Evolutionary conservation across 2,888 invertebrate species (phyloP), one percentile per base, ranked within the genome.

Genomic region (Agrochola circellaris): DNA sequence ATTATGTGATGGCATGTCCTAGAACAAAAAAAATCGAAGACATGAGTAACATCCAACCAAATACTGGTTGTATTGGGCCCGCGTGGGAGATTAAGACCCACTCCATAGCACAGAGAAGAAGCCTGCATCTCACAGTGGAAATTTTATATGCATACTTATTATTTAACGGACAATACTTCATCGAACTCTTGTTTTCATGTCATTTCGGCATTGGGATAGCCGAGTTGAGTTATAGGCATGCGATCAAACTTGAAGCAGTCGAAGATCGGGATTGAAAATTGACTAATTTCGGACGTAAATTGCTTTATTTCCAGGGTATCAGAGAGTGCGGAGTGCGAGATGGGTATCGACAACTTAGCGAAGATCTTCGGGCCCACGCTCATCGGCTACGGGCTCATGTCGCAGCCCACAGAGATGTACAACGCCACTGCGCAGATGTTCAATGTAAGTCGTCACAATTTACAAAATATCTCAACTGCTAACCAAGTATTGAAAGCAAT

Each of bases 361-460:
- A 98, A 98, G 92, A 98, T 99, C 51, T 99, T 99, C 95, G 99
- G 98, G 0, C 99, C 99, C 3, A 99, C 99, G 1, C 97, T 99
- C 71, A 98, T 99, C 38, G 99, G 99, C 0, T 99, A 98, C 23
- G 97, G 97, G 0, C 98, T 99, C 90, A 98, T 98, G 92, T 98
- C 98, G 0, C 97, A 98, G 85, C 97, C 98, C 30, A 97, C 97
- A 9, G 97, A 97, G 70, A 98, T 99, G 95, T 97, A 98, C 83
- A 97, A 97, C 0, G 98, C 99, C 91, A 98, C 98, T 0, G 97
- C 97, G 69, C 98, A 98, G 88, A 98, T 99, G 97, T 97, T 97
- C 80, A 97, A 97, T 83, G 98, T 98, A 88, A 96, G 96, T 93
- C 76, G 30, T 60, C 26, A 45, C 20, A 42, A 58, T 26, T 58